phyloP scores from a whole-genome alignment of 2,797 vertebrate genomes.

The Aselliscus stoliczkanus region DNA sequence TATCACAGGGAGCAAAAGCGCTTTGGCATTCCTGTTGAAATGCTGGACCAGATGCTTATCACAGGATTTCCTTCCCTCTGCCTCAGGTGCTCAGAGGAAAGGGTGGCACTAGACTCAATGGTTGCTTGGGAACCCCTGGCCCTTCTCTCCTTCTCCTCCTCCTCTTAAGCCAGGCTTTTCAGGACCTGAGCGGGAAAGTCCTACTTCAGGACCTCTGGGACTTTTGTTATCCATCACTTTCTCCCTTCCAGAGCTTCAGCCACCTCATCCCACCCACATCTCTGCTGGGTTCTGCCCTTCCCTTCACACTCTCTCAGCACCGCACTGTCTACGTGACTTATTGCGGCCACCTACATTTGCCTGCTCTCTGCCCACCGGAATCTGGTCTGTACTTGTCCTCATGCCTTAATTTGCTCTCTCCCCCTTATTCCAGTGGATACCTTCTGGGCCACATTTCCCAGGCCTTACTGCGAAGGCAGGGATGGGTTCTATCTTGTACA shows the following conservation, averaged over 20 bases:
- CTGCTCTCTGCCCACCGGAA: not conserved
- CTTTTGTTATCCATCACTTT: not conserved
- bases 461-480: not conserved
- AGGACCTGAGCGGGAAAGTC: not conserved
- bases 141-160: not conserved
- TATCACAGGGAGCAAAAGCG: not conserved
- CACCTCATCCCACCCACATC: no score
- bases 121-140: no score
- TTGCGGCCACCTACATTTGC: rapidly evolving
- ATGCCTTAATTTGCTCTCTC: not conserved
- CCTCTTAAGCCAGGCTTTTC: not conserved
- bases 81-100: not conserved
- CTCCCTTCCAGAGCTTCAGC: not conserved
- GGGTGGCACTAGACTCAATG: no score
- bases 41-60: not conserved
- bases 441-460: not conserved
- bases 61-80: not conserved
- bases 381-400: not conserved
- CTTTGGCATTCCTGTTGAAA: not conserved
- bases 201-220: not conserved
- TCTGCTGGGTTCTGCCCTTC: not conserved
- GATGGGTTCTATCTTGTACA: not conserved
- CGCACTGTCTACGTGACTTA: rapidly evolving
- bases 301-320: not conserved
- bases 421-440: not conserved